Evolutionary conservation across 1,140 invertebrate species (phyloP), one percentile per base, ranked within the genome.

Genomic region (Lycorma delicatula): DNA sequence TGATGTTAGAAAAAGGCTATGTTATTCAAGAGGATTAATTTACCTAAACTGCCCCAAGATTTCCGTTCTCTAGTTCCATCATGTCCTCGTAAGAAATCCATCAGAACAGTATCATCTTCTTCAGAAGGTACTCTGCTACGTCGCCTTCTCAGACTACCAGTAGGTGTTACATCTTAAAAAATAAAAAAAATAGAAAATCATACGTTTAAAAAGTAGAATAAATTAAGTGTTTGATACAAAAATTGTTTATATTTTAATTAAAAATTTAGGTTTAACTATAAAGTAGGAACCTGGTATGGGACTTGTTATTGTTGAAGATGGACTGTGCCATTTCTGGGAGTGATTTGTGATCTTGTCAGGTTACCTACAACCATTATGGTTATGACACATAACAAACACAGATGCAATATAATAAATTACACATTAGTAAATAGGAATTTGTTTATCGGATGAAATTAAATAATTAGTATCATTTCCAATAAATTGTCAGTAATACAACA

Each of bases 61-160:
- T 89, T 90, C 46, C 89, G 73, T 67, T 93, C 90, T n/a, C 86
- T 72, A n/a, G 68, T 71, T 54, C 80, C 83, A 47, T 86, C 82
- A 54, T 86, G 82, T 1, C 86, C 86, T 46, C 88, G 74, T 23
- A 95, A 72, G 67, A 91, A 94, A 66, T 93, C 89, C 82, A 95
- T 85, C 0, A 95, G 72, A 52, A 83, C 85, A 2, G 82, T 82
- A 61, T 93, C 90, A 66, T 93, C 88, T 65, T 90, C 89, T 65
- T 89, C 87, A 13, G 85, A 86, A 0, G 88, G 81, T 28, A 91
- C 83, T 18, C 89, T 79, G 66, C 89, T 88, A 58, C 89, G 77
- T 25, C 90, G 76, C 34, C 90, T 75, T 16, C 91, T 75, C 9
- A 93, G 73, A 57, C 88, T 93, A 16, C 91, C 90, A 62, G 90